Conservation (phyloP, 2,113 vertebrate genomes). For the Microtus ochrogaster region DNA sequence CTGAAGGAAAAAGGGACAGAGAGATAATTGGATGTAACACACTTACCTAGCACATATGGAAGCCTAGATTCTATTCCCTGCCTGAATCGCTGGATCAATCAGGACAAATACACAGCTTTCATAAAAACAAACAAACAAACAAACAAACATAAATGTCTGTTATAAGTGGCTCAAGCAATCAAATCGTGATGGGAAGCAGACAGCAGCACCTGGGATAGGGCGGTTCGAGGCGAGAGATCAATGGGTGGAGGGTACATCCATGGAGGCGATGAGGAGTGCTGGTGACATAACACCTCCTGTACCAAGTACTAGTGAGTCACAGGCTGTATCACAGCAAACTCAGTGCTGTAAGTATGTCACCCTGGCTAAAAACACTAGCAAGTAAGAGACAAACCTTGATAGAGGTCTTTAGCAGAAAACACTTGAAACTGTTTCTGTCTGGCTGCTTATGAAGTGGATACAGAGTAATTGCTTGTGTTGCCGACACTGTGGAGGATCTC, state of each 20-base stretch:
- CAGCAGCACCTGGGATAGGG: rapidly evolving
- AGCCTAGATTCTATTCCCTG: not conserved
- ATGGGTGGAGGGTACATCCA: not conserved
- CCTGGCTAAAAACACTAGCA: not conserved
- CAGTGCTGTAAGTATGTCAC: not conserved
- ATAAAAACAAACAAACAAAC: not conserved
- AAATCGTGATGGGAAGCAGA: not conserved
- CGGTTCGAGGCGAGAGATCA: not conserved
- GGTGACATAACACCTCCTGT: not conserved
- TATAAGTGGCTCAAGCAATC: not conserved
- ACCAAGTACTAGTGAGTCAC: not conserved
- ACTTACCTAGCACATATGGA: not conserved
- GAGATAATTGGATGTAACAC: not conserved
- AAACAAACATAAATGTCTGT: not conserved
- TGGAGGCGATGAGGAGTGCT: no score
- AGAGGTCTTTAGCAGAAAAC: conserved; percentile 36
- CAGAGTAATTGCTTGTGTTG: not conserved
- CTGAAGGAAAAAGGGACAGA: not conserved
- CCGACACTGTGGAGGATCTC: not conserved
- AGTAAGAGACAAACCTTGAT: not conserved
- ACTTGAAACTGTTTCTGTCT: conserved; percentile 2
- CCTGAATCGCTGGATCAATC: not conserved
- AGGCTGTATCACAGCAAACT: not conserved
- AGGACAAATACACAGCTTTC: not conserved
- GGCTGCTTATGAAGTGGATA: not conserved